These are phyloP conservation scores for Candidula unifasciata DNA, from an alignment of 2,888 invertebrate genomes.

Conservation along the genomic window DNA sequence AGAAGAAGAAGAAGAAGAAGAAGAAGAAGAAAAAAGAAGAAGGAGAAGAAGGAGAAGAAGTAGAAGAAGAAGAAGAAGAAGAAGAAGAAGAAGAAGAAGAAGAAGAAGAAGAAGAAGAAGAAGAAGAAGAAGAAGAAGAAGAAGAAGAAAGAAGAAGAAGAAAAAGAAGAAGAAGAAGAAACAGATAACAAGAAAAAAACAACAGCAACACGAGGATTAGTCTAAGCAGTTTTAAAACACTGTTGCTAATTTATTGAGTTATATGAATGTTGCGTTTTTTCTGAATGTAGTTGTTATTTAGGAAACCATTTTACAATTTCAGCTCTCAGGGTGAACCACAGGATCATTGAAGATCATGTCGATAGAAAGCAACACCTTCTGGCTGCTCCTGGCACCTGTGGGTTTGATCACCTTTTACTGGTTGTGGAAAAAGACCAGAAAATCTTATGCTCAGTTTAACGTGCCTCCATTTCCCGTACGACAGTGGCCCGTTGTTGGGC, in stretches of 20 bases:
- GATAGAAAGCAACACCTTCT: background rate
- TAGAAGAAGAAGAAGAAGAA: background rate
- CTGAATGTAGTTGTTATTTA: no score
- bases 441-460: background rate
- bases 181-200: no score
- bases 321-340: no score
- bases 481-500: constrained; percentile 24
- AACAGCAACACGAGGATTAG: no score
- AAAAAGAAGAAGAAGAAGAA: background rate
- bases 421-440: constrained; percentile 7
- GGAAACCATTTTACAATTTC: no score
- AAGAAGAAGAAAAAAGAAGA: background rate
- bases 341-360: background rate
- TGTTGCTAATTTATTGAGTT: no score
- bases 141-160: background rate
- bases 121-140: background rate
- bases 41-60: background rate
- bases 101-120: background rate
- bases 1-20: background rate
- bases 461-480: constrained; percentile 34
- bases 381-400: background rate
- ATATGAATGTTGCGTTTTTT: no score
- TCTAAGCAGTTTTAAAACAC: no score
- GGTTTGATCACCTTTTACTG: background rate
- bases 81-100: background rate